Conservation (phyloP, 35 echinoderm and acorn worm species). For the Apostichopus japonicus region DNA sequence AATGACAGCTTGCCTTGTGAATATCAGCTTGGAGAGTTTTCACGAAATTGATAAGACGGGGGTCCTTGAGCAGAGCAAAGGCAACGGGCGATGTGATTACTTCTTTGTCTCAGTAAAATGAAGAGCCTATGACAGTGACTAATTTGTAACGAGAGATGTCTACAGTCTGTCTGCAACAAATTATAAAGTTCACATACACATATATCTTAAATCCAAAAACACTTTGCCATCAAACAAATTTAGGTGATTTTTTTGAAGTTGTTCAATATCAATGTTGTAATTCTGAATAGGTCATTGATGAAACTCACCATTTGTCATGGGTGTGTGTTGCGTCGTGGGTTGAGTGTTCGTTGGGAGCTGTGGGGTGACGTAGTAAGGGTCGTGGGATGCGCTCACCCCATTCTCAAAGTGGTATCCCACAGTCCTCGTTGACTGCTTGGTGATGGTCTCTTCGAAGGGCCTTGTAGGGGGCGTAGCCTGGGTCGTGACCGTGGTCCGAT, state of each 20-base stretch:
- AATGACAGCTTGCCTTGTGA: constrained; percentile 15
- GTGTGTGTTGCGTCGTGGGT: constrained; percentile 75
- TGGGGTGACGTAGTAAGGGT: constrained; percentile 70
- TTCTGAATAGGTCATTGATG: too few relatives aligned
- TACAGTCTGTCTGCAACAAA: background rate
- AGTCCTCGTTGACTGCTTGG: constrained; percentile 60
- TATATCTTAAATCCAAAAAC: too few relatives aligned
- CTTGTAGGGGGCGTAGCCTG: constrained; percentile 59
- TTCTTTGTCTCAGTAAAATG: background rate
- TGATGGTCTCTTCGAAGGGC: constrained; percentile 36
- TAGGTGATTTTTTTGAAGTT: too few relatives aligned
- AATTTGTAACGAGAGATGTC: background rate
- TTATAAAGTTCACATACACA: too few relatives aligned
- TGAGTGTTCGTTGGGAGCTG: constrained; percentile 67
- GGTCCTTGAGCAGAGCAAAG: background rate
- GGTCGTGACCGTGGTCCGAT: constrained; percentile 46
- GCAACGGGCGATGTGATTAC: background rate
- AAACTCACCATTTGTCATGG: constrained; percentile 79
- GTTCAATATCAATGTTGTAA: too few relatives aligned
- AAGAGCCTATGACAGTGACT: background rate
- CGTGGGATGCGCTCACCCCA: constrained; percentile 71
- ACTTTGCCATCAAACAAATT: too few relatives aligned
- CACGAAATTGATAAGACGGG: constrained; percentile 17
- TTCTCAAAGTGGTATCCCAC: constrained; percentile 81
- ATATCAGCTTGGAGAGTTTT: background rate